Conservation (phyloP, 1,140 invertebrate species). For the Diorhabda elongata region DNA sequence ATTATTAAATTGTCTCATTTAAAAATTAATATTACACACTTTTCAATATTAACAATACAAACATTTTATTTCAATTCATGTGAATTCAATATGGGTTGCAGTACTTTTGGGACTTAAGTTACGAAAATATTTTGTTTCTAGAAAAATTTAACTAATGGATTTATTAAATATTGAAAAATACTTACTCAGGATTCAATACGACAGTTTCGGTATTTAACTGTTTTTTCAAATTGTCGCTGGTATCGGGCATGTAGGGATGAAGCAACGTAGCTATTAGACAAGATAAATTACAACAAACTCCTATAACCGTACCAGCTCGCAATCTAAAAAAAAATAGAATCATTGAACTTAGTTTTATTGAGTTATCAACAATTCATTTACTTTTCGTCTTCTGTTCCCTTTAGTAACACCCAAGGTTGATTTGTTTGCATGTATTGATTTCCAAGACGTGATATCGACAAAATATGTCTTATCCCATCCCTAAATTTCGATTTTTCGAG, state of each 20-base stretch:
- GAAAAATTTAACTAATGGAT: constrained; percentile 4
- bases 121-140: too few relatives aligned
- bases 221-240: constrained; percentile 61
- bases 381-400: constrained; percentile 74
- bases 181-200: constrained; percentile 55
- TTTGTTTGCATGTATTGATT: constrained; percentile 95
- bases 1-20: too few relatives aligned
- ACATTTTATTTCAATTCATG: too few relatives aligned
- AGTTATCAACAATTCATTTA: constrained; percentile 43
- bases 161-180: constrained; percentile 5
- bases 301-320: constrained; percentile 80
- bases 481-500: constrained; percentile 81
- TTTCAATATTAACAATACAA: too few relatives aligned
- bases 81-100: too few relatives aligned
- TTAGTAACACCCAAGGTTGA: constrained; percentile 93
- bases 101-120: too few relatives aligned
- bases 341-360: background rate
- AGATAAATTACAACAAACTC: constrained; percentile 79
- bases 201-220: constrained; percentile 65
- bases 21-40: too few relatives aligned
- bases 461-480: constrained; percentile 81
- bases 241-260: constrained; percentile 89
- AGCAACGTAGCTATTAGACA: constrained; percentile 78
- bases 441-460: constrained; percentile 85
- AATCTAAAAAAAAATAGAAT: constrained; percentile 49